phyloP scores from a whole-genome alignment of 2,888 invertebrate species.

The Ecliptopera silaceata region DNA sequence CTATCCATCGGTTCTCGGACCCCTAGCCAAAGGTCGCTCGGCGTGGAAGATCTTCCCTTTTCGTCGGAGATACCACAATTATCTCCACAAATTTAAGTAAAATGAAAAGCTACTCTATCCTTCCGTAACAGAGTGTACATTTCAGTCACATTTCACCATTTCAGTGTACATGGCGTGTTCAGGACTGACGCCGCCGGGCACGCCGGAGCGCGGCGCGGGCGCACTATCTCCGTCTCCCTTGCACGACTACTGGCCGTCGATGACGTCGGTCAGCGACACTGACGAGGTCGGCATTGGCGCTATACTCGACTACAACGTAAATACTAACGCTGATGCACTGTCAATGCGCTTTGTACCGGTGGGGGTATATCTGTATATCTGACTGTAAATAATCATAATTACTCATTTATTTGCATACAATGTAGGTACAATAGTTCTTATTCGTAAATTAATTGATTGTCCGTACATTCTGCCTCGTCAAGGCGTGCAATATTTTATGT shows the following conservation, averaged over 20 bases:
- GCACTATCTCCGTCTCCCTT: constrained; percentile 46
- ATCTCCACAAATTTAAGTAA: too few species aligned
- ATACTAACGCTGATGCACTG: constrained; percentile 33
- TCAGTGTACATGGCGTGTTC: constrained; percentile 34
- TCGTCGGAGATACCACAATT: too few species aligned
- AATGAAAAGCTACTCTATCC: too few species aligned
- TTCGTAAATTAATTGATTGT: too few species aligned
- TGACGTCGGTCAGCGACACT: constrained; percentile 64
- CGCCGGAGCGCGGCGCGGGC: constrained; percentile 42
- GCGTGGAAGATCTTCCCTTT: too few species aligned
- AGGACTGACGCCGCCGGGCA: constrained; percentile 41
- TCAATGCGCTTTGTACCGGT: constrained; percentile 5
- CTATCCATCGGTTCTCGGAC: too few species aligned
- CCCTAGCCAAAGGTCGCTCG: too few species aligned
- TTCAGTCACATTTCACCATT: neutral
- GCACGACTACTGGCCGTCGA: constrained; percentile 69
- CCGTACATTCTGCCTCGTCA: too few species aligned
- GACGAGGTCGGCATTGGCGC: constrained; percentile 71
- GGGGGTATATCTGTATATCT: neutral
- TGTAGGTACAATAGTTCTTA: too few species aligned
- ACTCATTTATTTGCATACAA: too few species aligned
- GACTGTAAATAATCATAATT: too few species aligned
- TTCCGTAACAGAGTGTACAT: neutral
- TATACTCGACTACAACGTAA: constrained; percentile 70
- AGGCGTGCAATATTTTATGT: too few species aligned